Evolutionary conservation across 2,888 invertebrate species (phyloP).

Genomic region (Parascotia fuliginaria): DNA sequence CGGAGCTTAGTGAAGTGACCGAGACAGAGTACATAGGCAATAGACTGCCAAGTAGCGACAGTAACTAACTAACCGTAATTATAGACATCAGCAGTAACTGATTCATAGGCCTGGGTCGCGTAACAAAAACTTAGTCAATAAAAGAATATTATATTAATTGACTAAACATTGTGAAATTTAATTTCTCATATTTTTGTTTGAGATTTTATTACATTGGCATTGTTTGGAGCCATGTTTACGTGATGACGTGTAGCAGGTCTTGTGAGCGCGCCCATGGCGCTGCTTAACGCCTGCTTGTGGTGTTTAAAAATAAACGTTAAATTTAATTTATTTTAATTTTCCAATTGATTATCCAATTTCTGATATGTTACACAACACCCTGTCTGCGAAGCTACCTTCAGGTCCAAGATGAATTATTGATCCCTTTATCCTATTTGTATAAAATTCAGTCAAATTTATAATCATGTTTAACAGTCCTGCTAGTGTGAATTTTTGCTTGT

Average conservation of each 20-base stretch:
- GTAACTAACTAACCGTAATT: slow-evolving; percentile 47
- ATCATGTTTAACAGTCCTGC: slow-evolving; percentile 38
- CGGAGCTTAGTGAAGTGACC: slow-evolving; percentile 30
- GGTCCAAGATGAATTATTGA: slow-evolving; percentile 68
- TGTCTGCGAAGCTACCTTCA: slow-evolving; percentile 68
- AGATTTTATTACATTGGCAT: slow-evolving; percentile 51
- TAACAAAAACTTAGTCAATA: slow-evolving; percentile 27
- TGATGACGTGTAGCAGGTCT: slow-evolving; percentile 16
- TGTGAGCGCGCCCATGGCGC: slow-evolving; percentile 24
- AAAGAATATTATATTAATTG: slow-evolving; percentile 31
- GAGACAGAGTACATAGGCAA: slow-evolving; percentile 11
- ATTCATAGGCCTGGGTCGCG: slow-evolving; percentile 70
- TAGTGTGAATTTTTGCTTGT: slow-evolving; percentile 27
- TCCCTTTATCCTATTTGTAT: slow-evolving; percentile 64
- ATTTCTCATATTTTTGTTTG: slow-evolving; percentile 38
- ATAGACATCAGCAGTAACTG: slow-evolving; percentile 51
- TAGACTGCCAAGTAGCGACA: slow-evolving; percentile 32
- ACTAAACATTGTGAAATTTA: slow-evolving; percentile 38
- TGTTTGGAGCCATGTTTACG: slow-evolving; percentile 23
- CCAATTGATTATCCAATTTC: slow-evolving; percentile 51
- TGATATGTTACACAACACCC: slow-evolving; percentile 80
- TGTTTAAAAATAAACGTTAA: slow-evolving; percentile 11
- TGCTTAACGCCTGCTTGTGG: slow-evolving; percentile 15
- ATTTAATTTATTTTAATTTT: slow-evolving; percentile 28
- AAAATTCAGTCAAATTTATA: slow-evolving; percentile 65